Percentiles rank a stretch among this genome's conserved stretches.
phyloP scores from a whole-genome alignment of 2,797 vertebrate species.

The Acridotheres tristis region DNA sequence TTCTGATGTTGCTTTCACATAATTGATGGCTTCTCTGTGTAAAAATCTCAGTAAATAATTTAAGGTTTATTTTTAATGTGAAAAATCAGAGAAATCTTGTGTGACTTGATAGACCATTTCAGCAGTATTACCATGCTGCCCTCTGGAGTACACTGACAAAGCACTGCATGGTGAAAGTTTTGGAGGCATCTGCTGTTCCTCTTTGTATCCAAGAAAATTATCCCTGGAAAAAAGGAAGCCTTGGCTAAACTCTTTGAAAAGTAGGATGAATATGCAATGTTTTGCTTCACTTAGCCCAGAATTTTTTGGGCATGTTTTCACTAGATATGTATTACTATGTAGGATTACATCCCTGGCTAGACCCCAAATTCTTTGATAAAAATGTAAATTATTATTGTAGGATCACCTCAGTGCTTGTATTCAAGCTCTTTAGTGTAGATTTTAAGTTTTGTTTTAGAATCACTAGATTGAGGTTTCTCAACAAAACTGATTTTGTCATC shows the following conservation, averaged over 20 bases:
- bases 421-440: not conserved
- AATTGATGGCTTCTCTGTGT: not conserved
- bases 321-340: not conserved
- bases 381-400: not conserved
- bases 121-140: slow-evolving; percentile 72
- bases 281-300: not conserved
- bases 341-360: not conserved
- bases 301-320: not conserved
- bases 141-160: slow-evolving; percentile 72
- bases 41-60: not conserved
- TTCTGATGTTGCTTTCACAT: not conserved
- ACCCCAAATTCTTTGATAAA: not conserved
- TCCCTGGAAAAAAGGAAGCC: not conserved
- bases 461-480: not conserved
- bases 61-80: not conserved
- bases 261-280: not conserved
- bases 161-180: not conserved
- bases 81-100: not conserved
- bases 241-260: not conserved
- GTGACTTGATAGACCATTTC: not conserved
- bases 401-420: not conserved
- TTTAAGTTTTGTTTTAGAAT: not conserved
- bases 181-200: not conserved
- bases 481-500: not conserved
- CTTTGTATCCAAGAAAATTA: not conserved